These are phyloP conservation scores for Cranoglanis bouderius DNA, from an alignment of 2,113 vertebrate genomes.

Conservation along the genomic window DNA sequence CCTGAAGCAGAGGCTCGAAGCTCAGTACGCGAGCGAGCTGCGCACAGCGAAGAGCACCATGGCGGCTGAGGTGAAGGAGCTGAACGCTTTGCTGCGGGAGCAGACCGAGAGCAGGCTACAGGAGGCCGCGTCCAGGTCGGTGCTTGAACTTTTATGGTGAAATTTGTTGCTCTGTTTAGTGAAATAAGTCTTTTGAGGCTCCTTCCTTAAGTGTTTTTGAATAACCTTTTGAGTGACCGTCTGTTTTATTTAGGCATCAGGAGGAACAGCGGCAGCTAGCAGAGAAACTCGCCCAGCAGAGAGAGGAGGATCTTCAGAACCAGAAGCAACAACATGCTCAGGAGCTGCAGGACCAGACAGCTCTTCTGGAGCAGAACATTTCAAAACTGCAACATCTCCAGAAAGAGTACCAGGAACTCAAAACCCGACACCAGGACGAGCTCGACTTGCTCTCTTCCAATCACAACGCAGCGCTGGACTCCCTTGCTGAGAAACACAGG, in stretches of 20 bases:
- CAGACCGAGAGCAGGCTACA: conserved; percentile 71
- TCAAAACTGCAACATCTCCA: conserved; percentile 52
- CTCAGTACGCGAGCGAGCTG: conserved; percentile 65
- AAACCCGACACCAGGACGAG: conserved; percentile 61
- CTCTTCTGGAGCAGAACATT: conserved; percentile 50
- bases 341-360: conserved; percentile 67
- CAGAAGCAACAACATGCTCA: conserved; percentile 65
- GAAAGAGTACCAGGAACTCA: conserved; percentile 69
- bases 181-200: background rate
- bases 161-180: background rate
- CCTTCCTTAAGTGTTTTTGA: background rate
- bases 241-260: conserved; percentile 73
- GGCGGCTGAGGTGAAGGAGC: conserved; percentile 71
- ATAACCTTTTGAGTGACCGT: background rate
- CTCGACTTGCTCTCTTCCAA: conserved; percentile 57
- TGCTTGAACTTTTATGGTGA: background rate
- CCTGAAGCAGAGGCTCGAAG: conserved; percentile 61
- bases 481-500: conserved; percentile 63
- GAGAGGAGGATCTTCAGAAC: conserved; percentile 72
- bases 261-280: conserved; percentile 74
- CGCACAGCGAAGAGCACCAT: conserved; percentile 62
- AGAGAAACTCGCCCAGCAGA: conserved; percentile 69
- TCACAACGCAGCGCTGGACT: conserved; percentile 64
- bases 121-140: conserved; percentile 77
- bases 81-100: conserved; percentile 61